phyloP scores from a whole-genome alignment of 2,888 invertebrate species.

The Xylota sylvarum region DNA sequence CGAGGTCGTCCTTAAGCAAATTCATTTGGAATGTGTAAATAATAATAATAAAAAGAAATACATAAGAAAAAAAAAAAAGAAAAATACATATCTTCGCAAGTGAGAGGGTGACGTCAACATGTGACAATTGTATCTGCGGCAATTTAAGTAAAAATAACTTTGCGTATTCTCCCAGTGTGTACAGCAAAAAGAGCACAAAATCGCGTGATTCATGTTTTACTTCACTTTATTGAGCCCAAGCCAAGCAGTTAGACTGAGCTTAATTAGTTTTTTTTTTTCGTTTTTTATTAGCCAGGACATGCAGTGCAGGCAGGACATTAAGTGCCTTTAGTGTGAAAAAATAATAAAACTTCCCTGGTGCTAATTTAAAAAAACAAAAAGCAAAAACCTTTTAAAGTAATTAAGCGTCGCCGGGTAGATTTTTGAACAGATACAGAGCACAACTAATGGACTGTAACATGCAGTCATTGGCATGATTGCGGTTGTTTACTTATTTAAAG shows the following conservation, averaged over 20 bases:
- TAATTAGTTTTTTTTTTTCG: slow-evolving; percentile 8
- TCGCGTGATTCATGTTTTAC: slow-evolving; percentile 63
- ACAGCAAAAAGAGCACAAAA: slow-evolving; percentile 8
- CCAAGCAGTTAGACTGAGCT: background rate
- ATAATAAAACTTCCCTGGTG: background rate
- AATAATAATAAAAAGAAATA: slow-evolving; percentile 52
- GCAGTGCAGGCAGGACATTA: slow-evolving; percentile 11
- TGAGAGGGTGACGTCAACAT: slow-evolving; percentile 46
- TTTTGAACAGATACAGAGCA: background rate
- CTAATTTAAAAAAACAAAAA: background rate
- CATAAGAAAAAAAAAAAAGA: slow-evolving; percentile 1
- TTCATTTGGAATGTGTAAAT: slow-evolving; percentile 64
- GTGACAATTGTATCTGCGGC: slow-evolving; percentile 51
- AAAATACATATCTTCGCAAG: slow-evolving; percentile 4
- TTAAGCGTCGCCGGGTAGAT: slow-evolving; percentile 23
- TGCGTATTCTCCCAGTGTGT: background rate
- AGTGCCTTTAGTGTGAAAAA: slow-evolving; percentile 16
- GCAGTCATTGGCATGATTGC: background rate
- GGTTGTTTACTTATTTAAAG: background rate
- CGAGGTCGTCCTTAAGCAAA: slow-evolving; percentile 62
- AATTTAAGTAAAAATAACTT: slow-evolving; percentile 44
- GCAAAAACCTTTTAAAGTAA: slow-evolving; percentile 41
- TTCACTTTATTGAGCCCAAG: slow-evolving; percentile 27
- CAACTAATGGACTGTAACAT: background rate
- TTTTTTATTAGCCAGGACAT: slow-evolving; percentile 22